Evolutionary conservation across 2,797 vertebrate species (phyloP).

Genomic region (Morelia viridis): DNA sequence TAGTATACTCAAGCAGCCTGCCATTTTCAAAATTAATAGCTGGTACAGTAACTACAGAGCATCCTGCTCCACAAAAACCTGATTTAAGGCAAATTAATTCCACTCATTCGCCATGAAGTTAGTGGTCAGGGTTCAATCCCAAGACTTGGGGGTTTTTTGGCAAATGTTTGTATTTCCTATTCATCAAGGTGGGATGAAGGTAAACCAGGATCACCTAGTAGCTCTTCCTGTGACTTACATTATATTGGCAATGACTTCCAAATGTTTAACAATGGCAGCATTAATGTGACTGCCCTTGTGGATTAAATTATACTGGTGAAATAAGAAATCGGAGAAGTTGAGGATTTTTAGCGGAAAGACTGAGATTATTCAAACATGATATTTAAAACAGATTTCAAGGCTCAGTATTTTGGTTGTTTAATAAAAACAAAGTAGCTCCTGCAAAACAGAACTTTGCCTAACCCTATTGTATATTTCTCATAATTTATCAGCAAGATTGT

Average conservation of each 20-base stretch:
- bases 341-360: not conserved
- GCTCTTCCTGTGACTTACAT: not conserved
- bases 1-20: accelerated
- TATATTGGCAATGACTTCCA: not conserved
- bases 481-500: slow-evolving; percentile 22
- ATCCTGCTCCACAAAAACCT: not conserved
- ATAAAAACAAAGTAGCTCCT: not conserved
- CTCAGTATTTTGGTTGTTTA: not conserved
- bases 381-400: not conserved
- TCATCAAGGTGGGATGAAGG: not conserved
- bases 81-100: slow-evolving; percentile 32
- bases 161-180: slow-evolving; percentile 40
- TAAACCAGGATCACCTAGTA: not conserved
- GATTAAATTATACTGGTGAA: not conserved
- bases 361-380: not conserved
- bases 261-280: not conserved
- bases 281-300: not conserved
- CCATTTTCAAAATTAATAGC: accelerated
- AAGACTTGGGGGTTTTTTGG: slow-evolving; percentile 17
- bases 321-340: not conserved
- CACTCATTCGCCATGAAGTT: not conserved
- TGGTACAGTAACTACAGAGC: not conserved
- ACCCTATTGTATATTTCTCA: slow-evolving; percentile 27
- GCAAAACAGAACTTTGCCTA: not conserved
- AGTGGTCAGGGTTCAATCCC: slow-evolving; percentile 5